Base-by-base conservation (phyloP, 2,797 vertebrate species). In the Falco biarmicus region DNA sequence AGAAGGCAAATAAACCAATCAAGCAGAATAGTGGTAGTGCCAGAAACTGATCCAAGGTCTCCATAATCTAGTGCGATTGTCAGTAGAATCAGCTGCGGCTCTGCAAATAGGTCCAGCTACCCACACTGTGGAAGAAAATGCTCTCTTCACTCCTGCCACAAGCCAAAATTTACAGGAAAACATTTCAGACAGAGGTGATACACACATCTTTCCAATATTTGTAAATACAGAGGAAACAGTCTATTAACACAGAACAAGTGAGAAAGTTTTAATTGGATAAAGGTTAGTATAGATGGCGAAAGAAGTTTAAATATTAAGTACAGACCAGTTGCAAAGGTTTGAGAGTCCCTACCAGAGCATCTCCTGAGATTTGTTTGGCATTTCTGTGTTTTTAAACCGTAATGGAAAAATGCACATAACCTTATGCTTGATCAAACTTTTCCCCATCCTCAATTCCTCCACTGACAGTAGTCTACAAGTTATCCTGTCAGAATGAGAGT, bases 381-480 rank as follows among this genome's bases (percentile, higher is more conserved):
- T 65, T 94, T 93, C 63, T 85, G 82, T 89, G 82, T 59, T 96
- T 96, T 92, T 84, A 92, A 93, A 83, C 24, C 1, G 5, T 84
- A 96, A 94, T 86, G 69, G 82, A 93, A 96, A 95, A 95, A 94
- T 63, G 82, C 66, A 94, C 87, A 92, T 84, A 95, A 94, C 92
- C 93, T 95, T 96, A 96, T 95, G 93, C 79, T 96, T 91, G 90
- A 94, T 92, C 87, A 92, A 93, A 91, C 87, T 91, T 87, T 84
- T 81, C 84, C 69, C 87, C 43, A 88, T 89, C 28, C 48, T 91
- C 87, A 91, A 94, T 96, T 96, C 84, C 92, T 92, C 70, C 83
- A 93, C 94, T 91, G 95, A 93, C 90, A 92, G 89, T 92, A 91
- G 82, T 54, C 93, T 83, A 96, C 93, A 96, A 96, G 91, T 97